Base-by-base conservation (phyloP, 2,113 vertebrate genomes). In the Seriola quinqueradiata region DNA sequence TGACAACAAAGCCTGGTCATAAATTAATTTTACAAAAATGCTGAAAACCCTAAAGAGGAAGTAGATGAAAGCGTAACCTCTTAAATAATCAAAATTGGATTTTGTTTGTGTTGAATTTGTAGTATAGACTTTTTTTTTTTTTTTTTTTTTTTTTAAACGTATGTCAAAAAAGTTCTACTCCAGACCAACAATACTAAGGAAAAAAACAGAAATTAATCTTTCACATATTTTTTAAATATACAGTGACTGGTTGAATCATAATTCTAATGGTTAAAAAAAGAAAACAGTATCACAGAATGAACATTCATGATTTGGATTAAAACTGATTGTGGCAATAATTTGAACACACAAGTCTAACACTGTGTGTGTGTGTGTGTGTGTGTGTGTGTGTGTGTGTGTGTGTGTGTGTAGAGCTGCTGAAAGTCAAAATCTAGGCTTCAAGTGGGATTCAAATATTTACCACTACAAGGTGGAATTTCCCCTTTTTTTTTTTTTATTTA, bases 391-490 rank as follows among this genome's bases (percentile, higher is more conserved):
- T 4, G n/a, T 16, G 13, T 69, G 21, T 4, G n/a, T 16, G 13
- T 69, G 21, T 4, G 28, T n/a, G 23, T n/a, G 12, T 17, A 34
- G 1, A 66, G 44, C 44, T 14, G 75, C 44, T 32, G 16, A 59
- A 60, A 12, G 28, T 38, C 5, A 61, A 84, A 61, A 44, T 66
- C 23, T 70, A 64, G 42, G 44, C 21, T 65, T 63, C n/a, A 38
- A 48, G 46, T 2, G 38, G 57, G 9, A 65, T n/a, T 23, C 5
- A 64, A 61, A 52, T 36, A 23, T 36, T 28, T 44, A 40, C 14
- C 13, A 19, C 7, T 42, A 16, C 5, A 28, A 46, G 36, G 55
- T 48, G 14, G 44, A 54, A 72, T 58, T 19, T 46, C 5, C 25
- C 28, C 25, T 55, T 12, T 36, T 68, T 28, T 28, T 28, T 2